Conservation (phyloP, 23 tunicate species). For the Styela clava region DNA sequence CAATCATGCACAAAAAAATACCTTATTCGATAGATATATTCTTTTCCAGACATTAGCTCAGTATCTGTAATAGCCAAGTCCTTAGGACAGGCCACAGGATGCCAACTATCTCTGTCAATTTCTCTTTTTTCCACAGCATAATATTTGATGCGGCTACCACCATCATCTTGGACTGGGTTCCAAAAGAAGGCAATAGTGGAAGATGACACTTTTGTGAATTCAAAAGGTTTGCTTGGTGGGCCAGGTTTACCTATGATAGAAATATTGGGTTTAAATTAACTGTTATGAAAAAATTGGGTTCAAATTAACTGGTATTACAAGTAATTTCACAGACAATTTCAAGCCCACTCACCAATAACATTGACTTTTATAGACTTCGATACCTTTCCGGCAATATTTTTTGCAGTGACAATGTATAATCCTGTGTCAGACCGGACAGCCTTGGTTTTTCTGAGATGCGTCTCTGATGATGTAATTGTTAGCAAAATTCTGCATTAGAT, state of each 20-base stretch:
- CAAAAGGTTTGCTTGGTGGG: constrained; percentile 26
- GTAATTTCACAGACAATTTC: too few species aligned
- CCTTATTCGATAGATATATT: constrained; percentile 36
- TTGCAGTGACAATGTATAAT: constrained; percentile 24
- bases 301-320: too few species aligned
- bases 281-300: too few species aligned
- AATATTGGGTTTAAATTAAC: too few species aligned
- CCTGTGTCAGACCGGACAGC: constrained; percentile 19
- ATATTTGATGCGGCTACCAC: constrained; percentile 29
- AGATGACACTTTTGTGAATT: constrained; percentile 16
- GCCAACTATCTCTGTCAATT: constrained; percentile 40
- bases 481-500: background rate
- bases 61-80: constrained; percentile 24
- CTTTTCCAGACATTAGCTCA: constrained; percentile 23
- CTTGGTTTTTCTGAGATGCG: constrained; percentile 6
- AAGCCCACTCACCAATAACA: constrained; percentile 28
- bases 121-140: constrained; percentile 35
- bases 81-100: constrained; percentile 15
- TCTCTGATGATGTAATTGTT: background rate
- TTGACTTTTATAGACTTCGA: constrained; percentile 28
- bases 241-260: constrained; percentile 36
- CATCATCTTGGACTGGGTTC: constrained; percentile 35
- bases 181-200: constrained; percentile 5
- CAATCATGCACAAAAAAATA: too few species aligned
- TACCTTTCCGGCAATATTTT: constrained; percentile 25